Evolutionary conservation across 2,888 invertebrate genomes (phyloP), one percentile per base, ranked within the genome.

Genomic region (Mermis nigrescens): DNA sequence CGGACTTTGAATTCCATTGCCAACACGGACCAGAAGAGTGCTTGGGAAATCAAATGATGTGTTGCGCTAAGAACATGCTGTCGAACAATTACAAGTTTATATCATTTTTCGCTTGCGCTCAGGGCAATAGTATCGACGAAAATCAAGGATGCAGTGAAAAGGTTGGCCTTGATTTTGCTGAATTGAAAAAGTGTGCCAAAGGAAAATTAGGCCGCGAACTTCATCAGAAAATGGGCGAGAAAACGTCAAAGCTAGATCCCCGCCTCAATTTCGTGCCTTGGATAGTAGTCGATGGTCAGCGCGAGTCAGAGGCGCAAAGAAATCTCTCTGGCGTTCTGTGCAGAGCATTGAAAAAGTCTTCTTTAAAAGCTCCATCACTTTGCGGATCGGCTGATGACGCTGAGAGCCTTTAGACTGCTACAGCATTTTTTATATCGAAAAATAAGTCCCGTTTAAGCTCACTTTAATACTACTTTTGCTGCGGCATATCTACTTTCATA

Each of bases 11-110:
- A 24, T 24, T 56, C 27, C 24, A 48, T 4, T 56, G 70, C 58
- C 70, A 70, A 60, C 70, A 70, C 61, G 71, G 71, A 2, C 53
- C 63, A 31, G 62, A 61, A 22, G 70, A 70, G 60, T 70, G 70
- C 61, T 62, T 63, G 46, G 60, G 69, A 53, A 70, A 70, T 61
- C 66, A 66, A 57, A 61, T 70, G 53, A 70, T 70, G 70, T 68
- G 68, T 60, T 70, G 70, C 61, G 68, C 66, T 46, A 71, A 71
- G 55, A 66, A 71, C 48, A 7, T 12, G 12, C 26, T 48, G 24
- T 24, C n/a, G n/a, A n/a, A n/a, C n/a, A n/a, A n/a, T n/a, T n/a
- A n/a, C n/a, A n/a, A n/a, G n/a, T n/a, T n/a, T n/a, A n/a, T n/a
- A n/a, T n/a, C n/a, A n/a, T n/a, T n/a, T n/a, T n/a, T n/a, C n/a